phyloP scores from a whole-genome alignment of 2,888 invertebrate genomes.

The Achlya flavicornis region DNA sequence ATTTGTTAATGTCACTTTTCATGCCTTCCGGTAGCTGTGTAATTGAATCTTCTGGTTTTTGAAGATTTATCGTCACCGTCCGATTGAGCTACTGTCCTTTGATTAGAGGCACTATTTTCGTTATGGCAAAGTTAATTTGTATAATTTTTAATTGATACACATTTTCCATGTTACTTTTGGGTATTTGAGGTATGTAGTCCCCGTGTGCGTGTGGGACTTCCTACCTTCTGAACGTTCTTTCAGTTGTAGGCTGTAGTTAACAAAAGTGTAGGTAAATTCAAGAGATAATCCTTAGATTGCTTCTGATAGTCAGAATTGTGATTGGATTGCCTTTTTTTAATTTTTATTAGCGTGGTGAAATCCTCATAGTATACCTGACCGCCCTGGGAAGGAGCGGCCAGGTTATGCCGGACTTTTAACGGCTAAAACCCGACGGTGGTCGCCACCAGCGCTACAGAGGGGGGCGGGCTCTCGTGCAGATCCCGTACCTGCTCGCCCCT shows the following conservation, averaged over 20 bases:
- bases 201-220: no score
- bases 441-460: no score
- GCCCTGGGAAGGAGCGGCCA: no score
- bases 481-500: no score
- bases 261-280: not conserved
- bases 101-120: constrained; percentile 66
- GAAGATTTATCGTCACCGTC: constrained; percentile 71
- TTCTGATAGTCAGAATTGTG: no score
- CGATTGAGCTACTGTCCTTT: constrained; percentile 75
- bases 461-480: no score
- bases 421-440: no score
- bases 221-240: not conserved
- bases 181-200: no score
- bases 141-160: constrained; percentile 32
- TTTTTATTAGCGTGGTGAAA: no score
- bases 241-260: not conserved
- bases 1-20: constrained; percentile 81
- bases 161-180: constrained; percentile 11
- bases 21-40: constrained; percentile 78
- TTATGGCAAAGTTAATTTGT: constrained; percentile 39
- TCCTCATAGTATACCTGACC: no score
- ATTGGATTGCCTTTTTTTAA: no score
- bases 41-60: constrained; percentile 82
- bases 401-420: no score
- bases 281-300: not conserved